These are phyloP conservation scores for Paraescarpia echinospica DNA, from an alignment of 1,140 invertebrate genomes.

Conservation along the genomic window DNA sequence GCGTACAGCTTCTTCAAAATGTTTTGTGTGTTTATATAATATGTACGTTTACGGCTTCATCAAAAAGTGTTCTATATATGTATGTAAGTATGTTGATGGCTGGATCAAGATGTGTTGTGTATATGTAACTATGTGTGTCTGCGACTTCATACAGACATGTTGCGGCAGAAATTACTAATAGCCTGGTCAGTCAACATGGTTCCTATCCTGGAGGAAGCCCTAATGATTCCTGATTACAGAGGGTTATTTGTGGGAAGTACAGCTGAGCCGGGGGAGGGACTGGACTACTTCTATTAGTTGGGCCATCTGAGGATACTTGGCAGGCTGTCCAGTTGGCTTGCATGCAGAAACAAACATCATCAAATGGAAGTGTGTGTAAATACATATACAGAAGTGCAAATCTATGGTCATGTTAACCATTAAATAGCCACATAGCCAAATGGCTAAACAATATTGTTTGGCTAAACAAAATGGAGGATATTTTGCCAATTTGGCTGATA, in stretches of 20 bases:
- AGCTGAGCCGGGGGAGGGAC: not conserved
- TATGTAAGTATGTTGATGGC: not conserved
- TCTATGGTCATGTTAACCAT: too few relatives aligned
- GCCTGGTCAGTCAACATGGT: not conserved
- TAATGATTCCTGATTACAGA: not conserved
- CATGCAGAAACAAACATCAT: not conserved
- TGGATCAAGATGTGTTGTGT: not conserved
- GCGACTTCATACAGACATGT: not conserved
- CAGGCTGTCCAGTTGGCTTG: not conserved
- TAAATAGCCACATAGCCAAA: too few relatives aligned
- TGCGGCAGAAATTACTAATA: not conserved
- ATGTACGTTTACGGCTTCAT: too few relatives aligned
- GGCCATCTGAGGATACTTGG: not conserved
- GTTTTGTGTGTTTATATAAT: too few relatives aligned
- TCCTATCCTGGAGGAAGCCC: not conserved
- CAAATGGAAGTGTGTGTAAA: not conserved
- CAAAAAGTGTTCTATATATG: not conserved
- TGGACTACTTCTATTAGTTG: not conserved
- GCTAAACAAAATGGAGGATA: too few relatives aligned
- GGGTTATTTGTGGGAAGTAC: not conserved
- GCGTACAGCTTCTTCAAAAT: too few relatives aligned
- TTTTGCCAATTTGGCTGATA: too few relatives aligned
- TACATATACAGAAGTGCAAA: too few relatives aligned
- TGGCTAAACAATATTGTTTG: too few relatives aligned
- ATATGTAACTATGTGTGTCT: not conserved